Base-by-base conservation (phyloP, 2,888 invertebrate species). In the Diaperis boleti region DNA sequence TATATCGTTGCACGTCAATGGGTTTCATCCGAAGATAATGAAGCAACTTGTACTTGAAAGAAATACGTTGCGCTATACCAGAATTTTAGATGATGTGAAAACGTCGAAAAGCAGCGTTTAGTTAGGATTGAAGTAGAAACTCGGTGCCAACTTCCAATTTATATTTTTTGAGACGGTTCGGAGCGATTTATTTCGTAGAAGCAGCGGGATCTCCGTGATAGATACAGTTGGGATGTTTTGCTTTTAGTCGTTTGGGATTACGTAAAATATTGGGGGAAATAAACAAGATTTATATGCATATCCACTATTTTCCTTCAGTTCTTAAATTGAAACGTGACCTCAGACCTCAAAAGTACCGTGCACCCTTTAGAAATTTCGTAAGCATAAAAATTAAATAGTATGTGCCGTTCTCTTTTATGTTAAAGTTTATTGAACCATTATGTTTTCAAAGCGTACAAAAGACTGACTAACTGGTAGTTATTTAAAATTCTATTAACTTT, bases 261-360 rank as follows among this genome's bases (percentile, higher is more conserved):
- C 62, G 55, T 70, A 67, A 70, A 70, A 70, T 69, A 60, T 60
- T 35, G 60, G 44, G 44, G 60, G 69, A 69, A 69, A 70, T 70
- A 67, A 70, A 70, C 61, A 62, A 64, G 69, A 69, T 70, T 69
- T 70, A 69, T 67, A 45, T 42, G 29, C 47, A 65, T 59, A 33
- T 44, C 66, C 50, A 62, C 57, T 62, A 62, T 61, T 65, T 65
- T 59, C 59, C 50, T 52, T 56, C 50, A 64, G 66, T 61, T 56
- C 56, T 68, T 22, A 59, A 47, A 59, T 59, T 39, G 47, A 49
- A 59, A 41, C 59, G n/a, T n/a, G n/a, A n/a, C n/a, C n/a, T n/a
- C n/a, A n/a, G n/a, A n/a, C n/a, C n/a, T n/a, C n/a, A n/a, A n/a
- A n/a, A n/a, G n/a, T n/a, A n/a, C n/a, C n/a, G n/a, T n/a, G n/a